phyloP scores from a whole-genome alignment of 1,140 invertebrate species.

The Leptopilina boulardi region DNA sequence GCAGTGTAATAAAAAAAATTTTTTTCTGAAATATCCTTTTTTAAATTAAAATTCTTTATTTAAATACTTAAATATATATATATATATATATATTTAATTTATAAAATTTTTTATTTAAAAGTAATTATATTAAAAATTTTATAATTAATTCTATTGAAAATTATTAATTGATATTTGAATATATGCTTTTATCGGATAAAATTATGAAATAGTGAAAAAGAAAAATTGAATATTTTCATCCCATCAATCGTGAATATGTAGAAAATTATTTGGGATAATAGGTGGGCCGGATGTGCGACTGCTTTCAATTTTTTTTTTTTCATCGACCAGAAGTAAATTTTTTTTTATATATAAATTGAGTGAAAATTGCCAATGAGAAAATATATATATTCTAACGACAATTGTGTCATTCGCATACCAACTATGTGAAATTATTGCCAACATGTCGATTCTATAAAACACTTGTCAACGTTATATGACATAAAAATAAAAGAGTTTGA shows the following conservation, averaged over 20 bases:
- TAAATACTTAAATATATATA: too few species aligned
- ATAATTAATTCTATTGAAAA: too few species aligned
- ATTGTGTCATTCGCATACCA: background rate
- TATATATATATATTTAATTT: too few species aligned
- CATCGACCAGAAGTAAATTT: background rate
- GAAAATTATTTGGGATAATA: background rate
- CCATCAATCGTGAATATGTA: background rate
- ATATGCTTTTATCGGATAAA: too few species aligned
- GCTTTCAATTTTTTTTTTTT: constrained; percentile 2
- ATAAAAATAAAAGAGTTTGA: constrained; percentile 2
- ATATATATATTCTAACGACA: background rate
- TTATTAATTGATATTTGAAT: too few species aligned
- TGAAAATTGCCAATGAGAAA: constrained; percentile 1
- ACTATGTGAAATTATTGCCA: background rate
- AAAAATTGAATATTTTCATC: too few species aligned
- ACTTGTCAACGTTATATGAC: background rate
- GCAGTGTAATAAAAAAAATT: too few species aligned
- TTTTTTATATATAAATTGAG: background rate
- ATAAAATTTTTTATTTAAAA: too few species aligned
- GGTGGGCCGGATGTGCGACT: background rate
- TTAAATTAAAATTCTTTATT: too few species aligned
- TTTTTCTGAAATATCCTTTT: too few species aligned
- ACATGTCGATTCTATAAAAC: constrained; percentile 6
- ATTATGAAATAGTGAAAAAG: too few species aligned
- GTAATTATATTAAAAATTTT: too few species aligned